Base-by-base conservation (phyloP, 1,140 invertebrate species). In the Calliphora vicina region DNA sequence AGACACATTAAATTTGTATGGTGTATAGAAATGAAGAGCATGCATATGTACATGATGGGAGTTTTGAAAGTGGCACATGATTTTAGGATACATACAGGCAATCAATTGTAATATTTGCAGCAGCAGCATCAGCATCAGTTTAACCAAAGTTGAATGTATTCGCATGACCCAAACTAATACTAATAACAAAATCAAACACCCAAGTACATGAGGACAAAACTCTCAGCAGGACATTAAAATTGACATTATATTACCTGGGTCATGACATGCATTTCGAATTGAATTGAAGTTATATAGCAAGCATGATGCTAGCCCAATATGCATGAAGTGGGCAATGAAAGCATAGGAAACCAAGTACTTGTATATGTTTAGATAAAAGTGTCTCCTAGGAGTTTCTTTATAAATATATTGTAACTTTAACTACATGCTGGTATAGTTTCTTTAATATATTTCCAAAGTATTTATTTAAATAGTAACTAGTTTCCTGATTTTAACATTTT, bases 211-310 rank as follows among this genome's bases (percentile, higher is more conserved):
- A 50, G 15, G 1, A 50, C 10, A 17, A 50, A 13, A 50, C 15
- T 23, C 61, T 67, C 61, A 67, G 20, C 61, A 67, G 20, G 61
- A 67, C 61, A 67, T 67, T 67, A 67, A 67, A 67, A 67, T 67
- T 67, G 61, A 67, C 61, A 67, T 67, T 23, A 67, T 67, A 67
- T 67, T 67, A 67, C 61, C 61, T 67, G 20, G 61, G 61, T 67
- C 61, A 67, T 67, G 61, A 67, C 61, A 67, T 67, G 61, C 61
- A 67, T 67, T 67, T 67, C 6, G 4, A 23, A 67, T 67, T 67
- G 61, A 8, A 20, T 23, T 4, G 4, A 67, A 67, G 10, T 50
- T 12, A 17, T 50, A 6, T 4, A 50, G 12, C 29, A n/a, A n/a
- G n/a, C n/a, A n/a, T n/a, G n/a, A n/a, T n/a, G n/a, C n/a, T n/a